phyloP scores from a whole-genome alignment of 2,888 invertebrate species.

The Gnatocerus cornutus region DNA sequence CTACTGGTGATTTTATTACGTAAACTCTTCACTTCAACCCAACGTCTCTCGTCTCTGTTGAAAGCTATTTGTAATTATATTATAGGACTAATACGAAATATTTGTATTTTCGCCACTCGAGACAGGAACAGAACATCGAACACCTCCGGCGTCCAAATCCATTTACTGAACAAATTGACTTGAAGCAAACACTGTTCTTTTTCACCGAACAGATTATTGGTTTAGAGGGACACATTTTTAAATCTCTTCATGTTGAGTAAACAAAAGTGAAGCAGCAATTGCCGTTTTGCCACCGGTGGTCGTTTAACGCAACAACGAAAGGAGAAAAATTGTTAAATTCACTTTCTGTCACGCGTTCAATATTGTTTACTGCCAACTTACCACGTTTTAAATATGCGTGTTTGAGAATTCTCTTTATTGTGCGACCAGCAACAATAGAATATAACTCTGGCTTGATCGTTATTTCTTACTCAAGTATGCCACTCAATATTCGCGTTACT shows the following conservation, averaged over 20 bases:
- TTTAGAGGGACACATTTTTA: slow-evolving; percentile 58
- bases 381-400: slow-evolving; percentile 45
- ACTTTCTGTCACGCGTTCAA: slow-evolving; percentile 44
- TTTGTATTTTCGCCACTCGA: slow-evolving; percentile 48
- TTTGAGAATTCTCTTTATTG: slow-evolving; percentile 46
- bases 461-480: slow-evolving; percentile 32
- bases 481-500: no score
- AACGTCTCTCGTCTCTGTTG: slow-evolving; percentile 30
- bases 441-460: slow-evolving; percentile 16
- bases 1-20: no score
- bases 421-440: slow-evolving; percentile 39
- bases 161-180: slow-evolving; percentile 68
- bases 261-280: slow-evolving; percentile 28
- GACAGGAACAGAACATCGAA: slow-evolving; percentile 51
- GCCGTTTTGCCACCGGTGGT: slow-evolving; percentile 28
- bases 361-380: slow-evolving; percentile 43
- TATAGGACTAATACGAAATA: slow-evolving; percentile 30
- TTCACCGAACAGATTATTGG: slow-evolving; percentile 65
- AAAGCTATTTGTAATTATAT: slow-evolving; percentile 42
- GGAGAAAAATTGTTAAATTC: slow-evolving; percentile 13
- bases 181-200: slow-evolving; percentile 61
- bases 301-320: slow-evolving; percentile 1
- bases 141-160: slow-evolving; percentile 66
- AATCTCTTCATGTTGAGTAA: slow-evolving; percentile 32
- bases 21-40: neutral